Conservation (phyloP, 2,113 vertebrate genomes). For the Anhinga rufa region DNA sequence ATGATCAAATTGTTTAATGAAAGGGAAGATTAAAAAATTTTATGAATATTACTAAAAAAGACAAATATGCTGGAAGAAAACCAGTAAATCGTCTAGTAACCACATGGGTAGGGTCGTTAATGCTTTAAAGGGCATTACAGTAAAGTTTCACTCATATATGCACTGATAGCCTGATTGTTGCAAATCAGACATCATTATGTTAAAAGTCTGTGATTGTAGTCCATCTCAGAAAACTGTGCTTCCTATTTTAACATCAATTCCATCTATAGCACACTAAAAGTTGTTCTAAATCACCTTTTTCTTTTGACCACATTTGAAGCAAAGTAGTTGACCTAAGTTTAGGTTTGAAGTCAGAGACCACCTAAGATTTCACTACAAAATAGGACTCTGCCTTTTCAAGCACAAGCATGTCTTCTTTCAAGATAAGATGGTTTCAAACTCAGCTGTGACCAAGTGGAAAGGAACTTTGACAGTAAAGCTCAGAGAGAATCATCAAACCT, state of each 20-base stretch:
- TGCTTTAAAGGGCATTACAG: neutral
- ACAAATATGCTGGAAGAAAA: neutral
- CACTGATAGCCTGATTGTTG: neutral
- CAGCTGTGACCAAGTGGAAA: neutral
- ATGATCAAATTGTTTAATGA: neutral
- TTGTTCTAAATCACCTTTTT: neutral
- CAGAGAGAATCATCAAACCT: neutral
- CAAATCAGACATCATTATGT: neutral
- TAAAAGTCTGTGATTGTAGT: neutral
- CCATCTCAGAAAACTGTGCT: neutral
- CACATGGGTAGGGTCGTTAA: neutral
- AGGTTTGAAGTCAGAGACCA: neutral
- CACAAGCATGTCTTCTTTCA: neutral
- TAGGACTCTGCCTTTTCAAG: neutral
- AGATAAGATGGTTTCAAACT: neutral
- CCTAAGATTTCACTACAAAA: neutral
- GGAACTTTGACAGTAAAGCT: neutral
- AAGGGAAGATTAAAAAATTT: neutral
- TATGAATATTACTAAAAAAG: neutral
- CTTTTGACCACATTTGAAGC: neutral
- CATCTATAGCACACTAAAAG: neutral
- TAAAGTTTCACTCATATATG: neutral
- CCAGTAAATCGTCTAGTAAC: neutral
- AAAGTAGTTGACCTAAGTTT: neutral
- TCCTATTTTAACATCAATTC: neutral